Conservation (phyloP, 2,797 vertebrate species). For the Pseudochaenichthys georgianus region DNA sequence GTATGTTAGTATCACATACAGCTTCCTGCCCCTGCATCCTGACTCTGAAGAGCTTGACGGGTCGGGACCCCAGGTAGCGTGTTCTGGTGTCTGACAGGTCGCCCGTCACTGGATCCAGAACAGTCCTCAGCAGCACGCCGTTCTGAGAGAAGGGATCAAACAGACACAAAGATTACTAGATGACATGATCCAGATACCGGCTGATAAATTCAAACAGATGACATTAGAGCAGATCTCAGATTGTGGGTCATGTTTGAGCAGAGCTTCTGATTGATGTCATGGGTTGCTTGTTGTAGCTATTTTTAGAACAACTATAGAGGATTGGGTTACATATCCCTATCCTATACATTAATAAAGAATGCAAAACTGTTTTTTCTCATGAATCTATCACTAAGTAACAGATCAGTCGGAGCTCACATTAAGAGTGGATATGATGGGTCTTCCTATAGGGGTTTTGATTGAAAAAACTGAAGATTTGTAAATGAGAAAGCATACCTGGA, state of each 20-base stretch:
- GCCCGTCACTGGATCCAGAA: conserved; percentile 96
- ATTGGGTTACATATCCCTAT: neutral
- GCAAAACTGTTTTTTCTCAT: neutral
- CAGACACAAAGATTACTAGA: neutral
- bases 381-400: too few relatives aligned
- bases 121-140: conserved; percentile 94
- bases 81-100: conserved; percentile 98
- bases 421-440: neutral
- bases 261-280: neutral
- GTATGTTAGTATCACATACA: conserved; percentile 81
- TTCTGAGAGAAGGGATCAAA: conserved; percentile 83
- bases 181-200: neutral
- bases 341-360: neutral
- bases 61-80: conserved; percentile 95
- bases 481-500: conserved; percentile 88
- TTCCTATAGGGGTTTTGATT: neutral
- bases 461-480: neutral
- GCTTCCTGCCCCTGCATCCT: conserved; percentile 99
- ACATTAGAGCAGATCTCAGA: too few relatives aligned
- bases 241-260: neutral
- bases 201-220: neutral
- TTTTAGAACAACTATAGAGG: neutral
- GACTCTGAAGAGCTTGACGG: conserved; percentile 97
- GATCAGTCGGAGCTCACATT: too few relatives aligned
- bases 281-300: neutral